These are phyloP conservation scores for Pocota personata DNA, from an alignment of 2,888 invertebrate species.

Conservation along the genomic window DNA sequence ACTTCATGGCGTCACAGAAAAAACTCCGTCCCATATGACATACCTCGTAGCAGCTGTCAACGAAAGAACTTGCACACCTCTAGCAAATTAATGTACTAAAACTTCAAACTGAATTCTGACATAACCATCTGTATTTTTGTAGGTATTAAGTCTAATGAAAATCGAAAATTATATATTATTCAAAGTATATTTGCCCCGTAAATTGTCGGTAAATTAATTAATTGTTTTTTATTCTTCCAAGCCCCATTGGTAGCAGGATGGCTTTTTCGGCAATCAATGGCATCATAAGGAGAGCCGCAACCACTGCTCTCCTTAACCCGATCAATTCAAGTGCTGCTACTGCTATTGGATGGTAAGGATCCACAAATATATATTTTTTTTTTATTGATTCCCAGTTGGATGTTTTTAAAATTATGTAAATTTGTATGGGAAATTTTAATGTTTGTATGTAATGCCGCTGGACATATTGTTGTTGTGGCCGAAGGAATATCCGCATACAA, in stretches of 20 bases:
- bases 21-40: too few species aligned
- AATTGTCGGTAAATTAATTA: not conserved
- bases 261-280: constrained; percentile 68
- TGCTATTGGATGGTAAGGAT: constrained; percentile 32
- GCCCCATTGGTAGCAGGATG: constrained; percentile 58
- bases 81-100: not conserved
- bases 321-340: constrained; percentile 34
- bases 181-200: not conserved
- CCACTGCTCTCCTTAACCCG: constrained; percentile 60
- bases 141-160: not conserved
- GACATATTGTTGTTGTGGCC: constrained; percentile 10
- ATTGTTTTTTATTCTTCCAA: not conserved
- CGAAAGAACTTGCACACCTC: not conserved
- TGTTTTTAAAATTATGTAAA: not conserved
- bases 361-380: not conserved
- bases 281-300: constrained; percentile 75
- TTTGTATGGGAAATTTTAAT: not conserved
- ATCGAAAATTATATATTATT: not conserved
- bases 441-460: not conserved
- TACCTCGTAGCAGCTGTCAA: too few species aligned
- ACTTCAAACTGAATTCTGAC: constrained; percentile 15
- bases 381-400: not conserved
- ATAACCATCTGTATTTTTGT: constrained; percentile 20
- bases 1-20: not conserved
- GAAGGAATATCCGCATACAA: not conserved